Conservation (phyloP, 2,113 vertebrate genomes). For the Hippopotamus amphibius region DNA sequence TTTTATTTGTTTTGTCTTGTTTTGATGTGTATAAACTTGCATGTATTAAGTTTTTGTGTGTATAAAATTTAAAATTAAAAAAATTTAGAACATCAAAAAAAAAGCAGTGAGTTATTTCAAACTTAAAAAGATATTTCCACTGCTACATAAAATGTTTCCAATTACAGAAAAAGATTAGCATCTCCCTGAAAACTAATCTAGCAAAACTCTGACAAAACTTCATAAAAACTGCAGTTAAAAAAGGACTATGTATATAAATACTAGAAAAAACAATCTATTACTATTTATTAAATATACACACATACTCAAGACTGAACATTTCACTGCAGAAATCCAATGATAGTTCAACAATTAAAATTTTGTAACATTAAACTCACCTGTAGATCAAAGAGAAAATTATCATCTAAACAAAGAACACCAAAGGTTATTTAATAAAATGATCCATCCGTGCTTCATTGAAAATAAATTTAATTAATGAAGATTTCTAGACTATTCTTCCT, state of each 20-base stretch:
- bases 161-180: background rate
- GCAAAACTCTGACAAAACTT: background rate
- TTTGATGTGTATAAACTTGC: background rate
- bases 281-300: background rate
- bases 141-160: background rate
- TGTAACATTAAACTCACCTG: background rate
- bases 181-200: slow-evolving; percentile 7
- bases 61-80: background rate
- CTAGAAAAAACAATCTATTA: background rate
- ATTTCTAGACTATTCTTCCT: slow-evolving; percentile 17
- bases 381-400: background rate
- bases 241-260: background rate
- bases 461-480: background rate
- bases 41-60: background rate
- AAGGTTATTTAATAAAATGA: slow-evolving; percentile 49
- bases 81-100: background rate
- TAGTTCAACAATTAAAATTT: background rate
- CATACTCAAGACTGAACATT: background rate
- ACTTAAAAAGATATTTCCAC: background rate
- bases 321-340: slow-evolving; percentile 35
- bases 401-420: background rate
- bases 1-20: background rate
- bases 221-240: background rate
- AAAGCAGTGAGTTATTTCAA: slow-evolving; percentile 17
- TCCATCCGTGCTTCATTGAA: background rate